Conservation (phyloP, 2,797 vertebrate species). For the Varecia variegata region DNA sequence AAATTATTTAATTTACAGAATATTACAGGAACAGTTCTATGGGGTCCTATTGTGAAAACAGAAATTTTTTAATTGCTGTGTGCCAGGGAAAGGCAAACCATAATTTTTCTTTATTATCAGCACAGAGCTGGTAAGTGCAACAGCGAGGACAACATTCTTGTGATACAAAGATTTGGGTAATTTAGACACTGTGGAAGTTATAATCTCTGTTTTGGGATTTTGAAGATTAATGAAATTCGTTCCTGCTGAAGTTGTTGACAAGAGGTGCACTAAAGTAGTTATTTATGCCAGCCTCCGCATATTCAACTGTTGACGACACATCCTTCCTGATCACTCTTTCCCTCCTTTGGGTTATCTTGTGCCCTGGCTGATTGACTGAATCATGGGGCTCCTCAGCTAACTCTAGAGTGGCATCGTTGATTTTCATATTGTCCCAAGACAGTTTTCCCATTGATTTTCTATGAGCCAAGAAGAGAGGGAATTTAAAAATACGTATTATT, state of each 20-base stretch:
- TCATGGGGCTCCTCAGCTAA: background rate
- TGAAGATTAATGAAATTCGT: background rate
- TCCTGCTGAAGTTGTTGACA: background rate
- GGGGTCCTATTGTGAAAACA: background rate
- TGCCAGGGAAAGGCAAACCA: background rate
- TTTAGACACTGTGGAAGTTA: background rate
- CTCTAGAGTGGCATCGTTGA: background rate
- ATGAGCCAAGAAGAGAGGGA: background rate
- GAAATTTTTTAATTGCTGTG: background rate
- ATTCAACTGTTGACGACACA: background rate
- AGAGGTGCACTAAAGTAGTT: background rate
- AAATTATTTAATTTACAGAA: background rate
- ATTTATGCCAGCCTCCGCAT: background rate
- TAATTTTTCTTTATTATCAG: background rate
- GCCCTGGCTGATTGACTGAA: background rate
- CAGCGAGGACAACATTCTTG: background rate
- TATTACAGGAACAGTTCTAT: background rate
- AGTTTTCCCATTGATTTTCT: background rate
- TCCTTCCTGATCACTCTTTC: background rate
- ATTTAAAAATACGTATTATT: background rate
- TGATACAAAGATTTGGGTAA: background rate
- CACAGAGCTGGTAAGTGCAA: background rate
- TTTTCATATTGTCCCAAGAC: background rate
- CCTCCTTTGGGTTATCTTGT: background rate
- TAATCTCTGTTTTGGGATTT: background rate